These are phyloP conservation scores for Malurus splendens DNA, from an alignment of 2,797 vertebrate genomes.

Conservation along the genomic window DNA sequence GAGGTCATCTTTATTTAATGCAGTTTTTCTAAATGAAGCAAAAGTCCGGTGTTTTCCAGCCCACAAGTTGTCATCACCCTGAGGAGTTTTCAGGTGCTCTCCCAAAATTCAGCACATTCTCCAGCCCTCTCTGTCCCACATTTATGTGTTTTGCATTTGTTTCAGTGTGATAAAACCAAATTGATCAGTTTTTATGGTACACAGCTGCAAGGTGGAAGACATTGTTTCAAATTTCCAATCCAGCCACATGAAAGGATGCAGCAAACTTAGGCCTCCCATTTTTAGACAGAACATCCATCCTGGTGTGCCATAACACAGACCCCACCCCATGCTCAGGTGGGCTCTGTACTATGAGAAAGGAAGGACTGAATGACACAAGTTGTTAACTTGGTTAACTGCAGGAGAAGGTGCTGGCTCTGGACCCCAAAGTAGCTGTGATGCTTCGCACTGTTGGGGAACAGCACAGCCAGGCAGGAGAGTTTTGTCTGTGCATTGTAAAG, in stretches of 20 bases:
- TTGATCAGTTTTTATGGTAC: background rate
- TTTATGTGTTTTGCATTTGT: background rate
- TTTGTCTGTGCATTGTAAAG: background rate
- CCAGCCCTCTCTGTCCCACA: background rate
- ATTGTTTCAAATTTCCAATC: background rate
- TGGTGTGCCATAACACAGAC: background rate
- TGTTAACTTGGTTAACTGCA: background rate
- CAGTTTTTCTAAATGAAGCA: background rate
- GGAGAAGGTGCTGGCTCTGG: background rate
- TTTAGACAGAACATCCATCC: background rate
- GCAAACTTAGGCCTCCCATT: background rate
- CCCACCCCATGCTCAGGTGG: background rate
- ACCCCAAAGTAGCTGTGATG: background rate
- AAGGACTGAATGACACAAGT: background rate
- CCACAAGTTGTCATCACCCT: background rate
- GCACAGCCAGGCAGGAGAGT: background rate
- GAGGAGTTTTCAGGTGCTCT: accelerated
- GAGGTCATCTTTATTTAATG: background rate
- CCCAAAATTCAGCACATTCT: background rate
- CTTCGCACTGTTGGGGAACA: background rate
- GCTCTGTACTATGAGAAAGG: background rate
- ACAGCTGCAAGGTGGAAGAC: background rate
- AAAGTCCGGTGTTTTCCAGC: background rate
- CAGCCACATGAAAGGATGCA: background rate
- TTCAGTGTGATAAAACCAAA: background rate